These are phyloP conservation scores for Lasius platythorax DNA, from an alignment of 2,888 invertebrate species.

Conservation along the genomic window DNA sequence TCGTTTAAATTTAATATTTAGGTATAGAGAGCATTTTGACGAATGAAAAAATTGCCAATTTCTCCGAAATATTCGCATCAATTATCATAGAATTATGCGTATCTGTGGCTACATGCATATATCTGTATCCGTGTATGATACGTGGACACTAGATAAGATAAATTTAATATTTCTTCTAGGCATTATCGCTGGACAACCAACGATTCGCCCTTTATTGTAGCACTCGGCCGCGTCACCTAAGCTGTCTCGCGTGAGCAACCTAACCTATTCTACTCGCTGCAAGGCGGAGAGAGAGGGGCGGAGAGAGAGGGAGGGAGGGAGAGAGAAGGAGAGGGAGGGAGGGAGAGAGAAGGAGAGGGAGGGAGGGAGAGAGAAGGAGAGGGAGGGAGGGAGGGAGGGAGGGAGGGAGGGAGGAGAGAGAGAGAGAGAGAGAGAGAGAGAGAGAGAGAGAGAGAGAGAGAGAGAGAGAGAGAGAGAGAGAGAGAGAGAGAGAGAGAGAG, in stretches of 20 bases:
- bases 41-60: not conserved
- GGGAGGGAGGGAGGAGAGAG: too few relatives aligned
- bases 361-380: too few relatives aligned
- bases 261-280: constrained; percentile 1
- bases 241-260: constrained; percentile 13
- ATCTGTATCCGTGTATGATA: not conserved
- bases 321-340: too few relatives aligned
- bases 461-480: too few relatives aligned
- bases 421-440: too few relatives aligned
- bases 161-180: constrained; percentile 30
- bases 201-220: constrained; percentile 7
- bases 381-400: too few relatives aligned
- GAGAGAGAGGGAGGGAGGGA: not conserved
- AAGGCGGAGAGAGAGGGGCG: not conserved
- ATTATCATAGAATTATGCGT: not conserved
- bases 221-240: not conserved
- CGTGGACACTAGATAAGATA: constrained; percentile 9
- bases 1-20: not conserved
- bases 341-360: too few relatives aligned
- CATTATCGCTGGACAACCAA: not conserved
- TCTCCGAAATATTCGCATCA: not conserved
- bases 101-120: not conserved
- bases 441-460: not conserved
- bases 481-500: too few relatives aligned
- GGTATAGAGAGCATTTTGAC: not conserved